A percentile compares a stretch with the other conserved stretches of the same genome.
These are phyloP conservation scores for Acropternis orthonyx DNA, from an alignment of 2,797 vertebrate species.

Conservation along the genomic window DNA sequence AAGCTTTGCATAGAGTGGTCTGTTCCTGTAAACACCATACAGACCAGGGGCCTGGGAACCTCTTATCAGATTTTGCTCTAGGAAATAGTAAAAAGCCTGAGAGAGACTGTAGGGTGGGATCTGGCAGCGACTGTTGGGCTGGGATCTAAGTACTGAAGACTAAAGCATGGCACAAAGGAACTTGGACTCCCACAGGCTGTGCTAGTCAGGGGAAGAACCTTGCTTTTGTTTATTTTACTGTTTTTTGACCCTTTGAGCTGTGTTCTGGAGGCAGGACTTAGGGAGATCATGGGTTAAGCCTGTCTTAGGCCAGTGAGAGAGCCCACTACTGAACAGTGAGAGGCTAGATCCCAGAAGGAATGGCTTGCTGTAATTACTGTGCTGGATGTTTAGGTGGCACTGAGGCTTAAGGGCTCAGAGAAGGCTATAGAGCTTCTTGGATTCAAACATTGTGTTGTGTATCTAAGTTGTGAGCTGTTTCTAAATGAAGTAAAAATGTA, in stretches of 20 bases:
- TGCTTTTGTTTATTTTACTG: background rate
- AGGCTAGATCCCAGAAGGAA: background rate
- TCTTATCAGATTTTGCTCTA: conserved; percentile 13
- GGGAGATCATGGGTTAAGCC: background rate
- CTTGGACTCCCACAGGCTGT: background rate
- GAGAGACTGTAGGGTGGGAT: background rate
- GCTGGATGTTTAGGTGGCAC: background rate
- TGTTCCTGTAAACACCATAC: background rate
- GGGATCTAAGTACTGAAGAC: background rate
- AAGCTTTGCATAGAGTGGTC: background rate
- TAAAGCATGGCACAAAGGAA: background rate
- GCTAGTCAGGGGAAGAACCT: background rate
- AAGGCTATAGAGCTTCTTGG: background rate
- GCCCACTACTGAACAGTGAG: background rate
- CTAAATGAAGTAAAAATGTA: background rate
- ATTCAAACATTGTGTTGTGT: background rate
- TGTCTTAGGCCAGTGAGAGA: background rate
- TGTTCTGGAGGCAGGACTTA: background rate
- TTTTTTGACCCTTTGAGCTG: background rate
- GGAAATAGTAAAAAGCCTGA: background rate
- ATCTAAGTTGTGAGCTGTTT: background rate
- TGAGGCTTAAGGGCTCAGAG: background rate
- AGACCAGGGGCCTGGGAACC: background rate
- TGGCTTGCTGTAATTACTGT: background rate
- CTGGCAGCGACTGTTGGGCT: background rate